These are phyloP conservation scores for Dynastes grantii DNA, from an alignment of 2,888 invertebrate genomes.

Conservation along the genomic window DNA sequence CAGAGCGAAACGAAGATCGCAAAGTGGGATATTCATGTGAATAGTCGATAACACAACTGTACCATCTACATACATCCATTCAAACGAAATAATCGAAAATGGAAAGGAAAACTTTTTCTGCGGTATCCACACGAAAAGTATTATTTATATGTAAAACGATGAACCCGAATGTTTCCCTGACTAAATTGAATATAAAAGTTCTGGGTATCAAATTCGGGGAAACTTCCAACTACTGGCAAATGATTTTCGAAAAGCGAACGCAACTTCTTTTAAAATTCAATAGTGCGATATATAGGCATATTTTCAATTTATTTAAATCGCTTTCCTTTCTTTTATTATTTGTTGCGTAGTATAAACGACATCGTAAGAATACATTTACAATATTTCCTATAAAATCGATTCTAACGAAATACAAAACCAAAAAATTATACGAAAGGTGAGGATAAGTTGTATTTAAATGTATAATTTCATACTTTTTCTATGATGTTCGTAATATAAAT, in stretches of 20 bases:
- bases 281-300: constrained; percentile 3
- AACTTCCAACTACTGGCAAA: constrained; percentile 15
- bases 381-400: no score
- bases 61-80: constrained; percentile 27
- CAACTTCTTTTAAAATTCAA: constrained; percentile 1
- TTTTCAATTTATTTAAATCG: neutral
- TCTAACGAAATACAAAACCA: no score
- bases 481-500: no score
- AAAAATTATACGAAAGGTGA: no score
- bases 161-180: constrained; percentile 41
- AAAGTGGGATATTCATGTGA: constrained; percentile 14
- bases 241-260: neutral
- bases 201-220: neutral
- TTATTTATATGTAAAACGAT: constrained; percentile 50
- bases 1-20: neutral
- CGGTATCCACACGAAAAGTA: constrained; percentile 2
- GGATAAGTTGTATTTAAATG: no score
- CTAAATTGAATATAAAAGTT: constrained; percentile 49
- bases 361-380: no score
- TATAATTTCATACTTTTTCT: no score
- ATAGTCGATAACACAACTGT: constrained; percentile 27
- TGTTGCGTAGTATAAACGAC: no score
- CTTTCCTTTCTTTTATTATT: neutral
- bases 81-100: constrained; percentile 36
- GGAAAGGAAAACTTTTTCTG: constrained; percentile 23